Evolutionary conservation across 2,797 vertebrate genomes (phyloP), one percentile per base, ranked within the genome.

Genomic region (Apodemus agrarius): DNA sequence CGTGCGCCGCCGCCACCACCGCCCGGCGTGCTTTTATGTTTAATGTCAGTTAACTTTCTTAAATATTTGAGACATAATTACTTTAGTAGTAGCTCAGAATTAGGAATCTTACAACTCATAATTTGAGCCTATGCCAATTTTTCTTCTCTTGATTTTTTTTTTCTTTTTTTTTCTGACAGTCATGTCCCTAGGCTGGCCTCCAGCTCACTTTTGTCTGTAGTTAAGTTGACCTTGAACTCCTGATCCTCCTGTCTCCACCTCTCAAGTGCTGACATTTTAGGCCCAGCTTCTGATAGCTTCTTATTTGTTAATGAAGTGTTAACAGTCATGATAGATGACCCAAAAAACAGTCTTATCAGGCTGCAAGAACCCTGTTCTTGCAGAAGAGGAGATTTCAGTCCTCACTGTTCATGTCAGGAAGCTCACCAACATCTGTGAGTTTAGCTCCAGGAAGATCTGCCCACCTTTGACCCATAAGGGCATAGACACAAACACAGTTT

Each of bases 291-390:
- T 95, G 26, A 29, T 29, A 21, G 10, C 63, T 31, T 95, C 91
- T 72, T 72, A 37, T 21, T 37, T 93, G 57, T 79, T 84, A 83
- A 90, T 81, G 75, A 92, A 95, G 10, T 88, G 90, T 90, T 91
- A 96, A 95, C 79, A 46, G 13, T 69, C 37, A 67, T 79, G 21
- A 3, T 69, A 87, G 92, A 52, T 37, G 83, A 89, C 57, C 37
- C 14, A 46, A 2, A 95, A 93, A 61, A 34, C 72, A 78, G 26
- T 89, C 21, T 89, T 69, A 31, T 88, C 69, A 2, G 67, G 34
- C 69, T 72, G 69, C 69, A 72, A 10, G 69, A 21, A 49, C 21
- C 40, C 29, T 67, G 82, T 22, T 34, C 52, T 85, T 34, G 17
- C 6, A 11, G 57, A 82, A n/a, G n/a, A 17, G 1, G 22, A 37